phyloP scores from a whole-genome alignment of 2,888 invertebrate species.

The Lomographa bimaculata region DNA sequence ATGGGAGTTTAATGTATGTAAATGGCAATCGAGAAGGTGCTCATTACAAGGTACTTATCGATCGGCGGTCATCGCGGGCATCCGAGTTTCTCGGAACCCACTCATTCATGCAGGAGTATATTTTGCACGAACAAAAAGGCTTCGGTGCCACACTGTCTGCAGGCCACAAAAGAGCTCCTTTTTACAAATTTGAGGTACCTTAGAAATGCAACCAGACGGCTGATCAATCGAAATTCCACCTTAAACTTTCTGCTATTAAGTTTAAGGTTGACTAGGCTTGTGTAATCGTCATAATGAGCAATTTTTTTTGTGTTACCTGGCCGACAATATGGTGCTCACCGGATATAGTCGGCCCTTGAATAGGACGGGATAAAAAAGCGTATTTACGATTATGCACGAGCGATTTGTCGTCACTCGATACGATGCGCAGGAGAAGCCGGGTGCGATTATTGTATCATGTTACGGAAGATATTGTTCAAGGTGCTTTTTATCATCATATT shows the following conservation, averaged over 20 bases:
- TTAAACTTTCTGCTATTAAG: slow-evolving; percentile 42
- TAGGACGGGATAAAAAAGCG: slow-evolving; percentile 63
- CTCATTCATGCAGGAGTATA: slow-evolving; percentile 56
- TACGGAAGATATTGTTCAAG: slow-evolving; percentile 60
- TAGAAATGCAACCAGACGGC: slow-evolving; percentile 63
- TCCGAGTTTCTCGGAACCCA: slow-evolving; percentile 64
- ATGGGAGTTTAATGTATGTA: slow-evolving; percentile 30
- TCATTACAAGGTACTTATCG: slow-evolving; percentile 31
- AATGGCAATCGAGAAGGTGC: slow-evolving; percentile 31
- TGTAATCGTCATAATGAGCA: slow-evolving; percentile 58
- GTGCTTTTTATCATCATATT: slow-evolving; percentile 24
- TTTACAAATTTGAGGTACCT: slow-evolving; percentile 68
- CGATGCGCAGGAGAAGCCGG: slow-evolving; percentile 55
- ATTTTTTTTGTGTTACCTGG: slow-evolving; percentile 62
- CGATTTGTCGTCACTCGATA: slow-evolving; percentile 80
- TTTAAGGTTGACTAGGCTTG: slow-evolving; percentile 39
- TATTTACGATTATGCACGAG: slow-evolving; percentile 80
- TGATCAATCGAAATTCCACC: slow-evolving; percentile 45
- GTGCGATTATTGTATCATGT: slow-evolving; percentile 72
- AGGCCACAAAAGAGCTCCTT: slow-evolving; percentile 70
- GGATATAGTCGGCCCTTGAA: slow-evolving; percentile 73
- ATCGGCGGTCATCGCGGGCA: slow-evolving; percentile 35
- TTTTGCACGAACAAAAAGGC: slow-evolving; percentile 70
- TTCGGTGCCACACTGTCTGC: slow-evolving; percentile 79
- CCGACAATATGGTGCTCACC: slow-evolving; percentile 71